Evolutionary conservation across 2,797 vertebrate genomes (phyloP).

Genomic region (Eulemur coronatus): DNA sequence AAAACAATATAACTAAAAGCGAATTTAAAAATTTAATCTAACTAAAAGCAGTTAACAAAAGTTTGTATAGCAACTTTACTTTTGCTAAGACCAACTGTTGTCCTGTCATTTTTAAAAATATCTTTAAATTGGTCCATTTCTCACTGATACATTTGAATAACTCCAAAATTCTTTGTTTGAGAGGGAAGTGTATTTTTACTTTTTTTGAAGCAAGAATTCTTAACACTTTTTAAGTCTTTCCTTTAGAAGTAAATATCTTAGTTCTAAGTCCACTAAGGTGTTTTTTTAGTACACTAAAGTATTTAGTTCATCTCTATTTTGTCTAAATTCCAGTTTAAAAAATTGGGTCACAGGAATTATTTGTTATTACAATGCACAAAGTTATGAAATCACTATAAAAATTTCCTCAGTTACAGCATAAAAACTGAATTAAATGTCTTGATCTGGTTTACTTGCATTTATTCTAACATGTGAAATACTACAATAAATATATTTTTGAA

Average conservation of each 20-base stretch:
- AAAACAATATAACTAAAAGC: background rate
- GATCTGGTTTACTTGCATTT: background rate
- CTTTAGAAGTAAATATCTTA: background rate
- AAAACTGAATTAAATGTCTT: constrained; percentile 21
- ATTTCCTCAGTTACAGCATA: background rate
- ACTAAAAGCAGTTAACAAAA: background rate
- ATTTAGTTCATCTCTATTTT: background rate
- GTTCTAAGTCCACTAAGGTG: background rate
- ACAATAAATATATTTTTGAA: background rate
- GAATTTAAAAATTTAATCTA: background rate
- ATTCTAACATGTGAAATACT: background rate
- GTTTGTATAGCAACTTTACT: background rate
- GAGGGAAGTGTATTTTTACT: background rate
- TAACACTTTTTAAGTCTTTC: background rate
- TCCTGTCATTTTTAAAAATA: background rate
- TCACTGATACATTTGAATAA: constrained; percentile 6
- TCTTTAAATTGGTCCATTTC: background rate
- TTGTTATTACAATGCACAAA: background rate
- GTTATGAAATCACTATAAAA: constrained; percentile 7
- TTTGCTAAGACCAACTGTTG: background rate
- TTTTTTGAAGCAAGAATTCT: background rate
- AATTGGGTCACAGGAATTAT: background rate
- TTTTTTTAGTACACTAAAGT: background rate
- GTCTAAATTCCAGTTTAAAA: background rate
- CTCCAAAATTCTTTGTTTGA: background rate